Evolutionary conservation across 2,888 invertebrate species (phyloP), one percentile per base, ranked within the genome.

Genomic region (Patella ulyssiponensis): DNA sequence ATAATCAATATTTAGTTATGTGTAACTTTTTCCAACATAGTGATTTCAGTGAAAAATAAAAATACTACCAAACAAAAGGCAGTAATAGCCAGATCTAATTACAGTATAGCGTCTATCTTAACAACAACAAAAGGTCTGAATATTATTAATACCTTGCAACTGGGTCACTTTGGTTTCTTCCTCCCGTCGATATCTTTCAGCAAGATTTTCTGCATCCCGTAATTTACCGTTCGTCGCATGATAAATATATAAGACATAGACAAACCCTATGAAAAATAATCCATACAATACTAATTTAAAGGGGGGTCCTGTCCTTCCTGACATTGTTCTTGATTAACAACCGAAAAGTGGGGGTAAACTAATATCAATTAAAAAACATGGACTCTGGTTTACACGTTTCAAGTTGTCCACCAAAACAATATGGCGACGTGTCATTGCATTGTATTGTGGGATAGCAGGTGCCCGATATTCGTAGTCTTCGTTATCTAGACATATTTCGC

Each of bases 181-280:
- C 77, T 87, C 87, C 74, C 88, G 77, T 69, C 87, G 81, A 74
- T 87, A 87, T 53, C 88, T 77, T 27, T 87, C 86, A 4, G 86
- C 87, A 33, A 82, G 84, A 74, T 84, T 80, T 74, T 88, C 88
- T 9, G 88, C 85, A 56, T 87, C 85, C 74, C 84, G 85, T 69
- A 89, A 77, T 75, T 84, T 86, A 44, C 85, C 86, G 12, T 84
- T 84, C 1, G 86, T 78, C 72, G 85, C 82, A 69, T 87, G 84
- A 74, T 86, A 87, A 51, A 86, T 74, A 80, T 89, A 89, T 58
- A 88, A 78, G 51, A 87, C 81, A 79, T 88, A 89, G 58, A 89
- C 82, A 76, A 83, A 78, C 20, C 84, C 73, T 27, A 82, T 83
- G 71, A 83, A 81, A n/a, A 80, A 79, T 23, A 64, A 64, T 12